Percentiles rank a stretch among this genome's conserved stretches.
Evolutionary conservation across 64 coral and sea anemone genomes (phyloP).

Genomic region (Montipora cactus): DNA sequence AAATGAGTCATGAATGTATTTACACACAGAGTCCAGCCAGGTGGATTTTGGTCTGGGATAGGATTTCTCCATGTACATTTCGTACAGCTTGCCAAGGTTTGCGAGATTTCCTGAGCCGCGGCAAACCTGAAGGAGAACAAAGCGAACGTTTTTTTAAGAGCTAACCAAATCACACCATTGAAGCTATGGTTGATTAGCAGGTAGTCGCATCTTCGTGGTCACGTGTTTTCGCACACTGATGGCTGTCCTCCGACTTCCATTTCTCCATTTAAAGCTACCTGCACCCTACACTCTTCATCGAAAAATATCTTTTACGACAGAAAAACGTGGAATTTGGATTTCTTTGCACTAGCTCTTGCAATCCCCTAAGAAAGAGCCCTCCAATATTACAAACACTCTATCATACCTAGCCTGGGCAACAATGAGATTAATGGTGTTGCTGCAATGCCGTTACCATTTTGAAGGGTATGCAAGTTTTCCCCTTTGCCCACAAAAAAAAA

Average conservation of each 20-base stretch:
- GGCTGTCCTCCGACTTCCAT: background rate
- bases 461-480: too few species aligned
- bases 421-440: too few species aligned
- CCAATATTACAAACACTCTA: too few species aligned
- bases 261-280: background rate
- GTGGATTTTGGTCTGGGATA: constrained; percentile 78
- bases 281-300: too few species aligned
- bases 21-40: constrained; percentile 92
- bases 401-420: too few species aligned
- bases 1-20: constrained; percentile 87
- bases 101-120: constrained; percentile 48
- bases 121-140: constrained; percentile 70
- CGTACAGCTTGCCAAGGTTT: constrained; percentile 89
- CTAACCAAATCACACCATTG: background rate
- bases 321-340: too few species aligned
- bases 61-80: constrained; percentile 81
- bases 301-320: too few species aligned
- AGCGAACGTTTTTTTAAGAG: background rate
- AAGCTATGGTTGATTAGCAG: background rate
- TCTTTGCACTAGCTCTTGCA: too few species aligned
- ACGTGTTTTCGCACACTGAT: too few species aligned
- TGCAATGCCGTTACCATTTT: too few species aligned
- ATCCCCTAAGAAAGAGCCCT: too few species aligned
- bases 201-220: background rate
- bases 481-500: too few species aligned